phyloP scores from a whole-genome alignment of 1,140 invertebrate genomes.

The Acromyrmex heyeri region DNA sequence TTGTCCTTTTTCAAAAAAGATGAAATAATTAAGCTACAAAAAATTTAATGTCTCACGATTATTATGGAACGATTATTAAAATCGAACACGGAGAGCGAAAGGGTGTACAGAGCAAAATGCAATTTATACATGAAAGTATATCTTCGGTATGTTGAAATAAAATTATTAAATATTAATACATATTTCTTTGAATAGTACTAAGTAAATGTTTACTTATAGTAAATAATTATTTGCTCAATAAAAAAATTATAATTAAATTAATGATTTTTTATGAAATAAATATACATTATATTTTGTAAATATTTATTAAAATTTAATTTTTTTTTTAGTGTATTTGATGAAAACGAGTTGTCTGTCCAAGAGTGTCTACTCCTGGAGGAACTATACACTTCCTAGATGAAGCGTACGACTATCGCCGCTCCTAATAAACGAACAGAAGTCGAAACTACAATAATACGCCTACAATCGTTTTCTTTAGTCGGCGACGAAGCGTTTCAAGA shows the following conservation, averaged over 20 bases:
- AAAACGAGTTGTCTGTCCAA: conserved; percentile 45
- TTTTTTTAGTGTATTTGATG: conserved; percentile 1
- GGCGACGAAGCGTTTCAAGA: conserved; percentile 32
- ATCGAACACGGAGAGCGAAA: conserved; percentile 48
- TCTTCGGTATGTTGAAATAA: conserved; percentile 37
- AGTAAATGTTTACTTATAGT: too few species aligned
- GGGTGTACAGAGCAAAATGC: conserved; percentile 78
- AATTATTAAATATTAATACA: too few species aligned
- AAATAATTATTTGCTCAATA: too few species aligned
- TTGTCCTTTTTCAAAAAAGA: neutral
- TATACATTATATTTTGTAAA: too few species aligned
- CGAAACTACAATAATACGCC: conserved; percentile 61
- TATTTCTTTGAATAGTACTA: too few species aligned
- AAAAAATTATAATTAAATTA: too few species aligned
- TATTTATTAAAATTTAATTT: too few species aligned
- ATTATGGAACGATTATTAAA: neutral
- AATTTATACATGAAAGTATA: conserved; percentile 80
- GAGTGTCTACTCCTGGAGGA: conserved; percentile 23
- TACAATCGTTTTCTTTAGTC: conserved; percentile 30
- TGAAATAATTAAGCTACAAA: neutral
- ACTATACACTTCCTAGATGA: neutral
- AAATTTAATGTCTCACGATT: neutral
- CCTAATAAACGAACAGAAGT: conserved; percentile 41
- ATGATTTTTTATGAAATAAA: too few species aligned
- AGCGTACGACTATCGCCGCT: conserved; percentile 34